Conservation (phyloP, 2,888 invertebrate genomes). For the Himalopsyche anomala region DNA sequence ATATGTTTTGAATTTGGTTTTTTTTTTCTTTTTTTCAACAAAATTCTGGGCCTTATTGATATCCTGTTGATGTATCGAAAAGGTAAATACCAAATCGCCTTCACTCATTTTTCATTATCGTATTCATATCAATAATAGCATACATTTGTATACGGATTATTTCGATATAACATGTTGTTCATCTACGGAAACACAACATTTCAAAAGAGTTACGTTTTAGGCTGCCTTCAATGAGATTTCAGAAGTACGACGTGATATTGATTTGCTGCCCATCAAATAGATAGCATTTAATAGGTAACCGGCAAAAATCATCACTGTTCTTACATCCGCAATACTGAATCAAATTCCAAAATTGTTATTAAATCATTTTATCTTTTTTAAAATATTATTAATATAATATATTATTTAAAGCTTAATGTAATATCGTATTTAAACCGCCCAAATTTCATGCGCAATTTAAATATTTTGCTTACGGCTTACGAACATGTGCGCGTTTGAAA, state of each 20-base stretch:
- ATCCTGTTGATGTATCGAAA: constrained; percentile 28
- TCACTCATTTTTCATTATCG: not conserved
- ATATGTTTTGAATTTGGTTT: not conserved
- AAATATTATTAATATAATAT: too few species aligned
- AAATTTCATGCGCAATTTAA: too few species aligned
- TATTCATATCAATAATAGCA: not conserved
- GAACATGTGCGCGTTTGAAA: too few species aligned
- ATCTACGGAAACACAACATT: not conserved
- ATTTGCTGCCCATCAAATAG: not conserved
- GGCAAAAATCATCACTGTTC: not conserved
- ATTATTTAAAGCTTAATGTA: too few species aligned
- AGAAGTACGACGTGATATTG: not conserved
- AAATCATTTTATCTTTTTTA: too few species aligned
- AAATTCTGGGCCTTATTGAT: constrained; percentile 8
- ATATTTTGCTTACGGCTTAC: too few species aligned
- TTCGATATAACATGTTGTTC: not conserved
- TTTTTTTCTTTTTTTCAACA: not conserved
- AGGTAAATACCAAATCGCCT: constrained; percentile 19
- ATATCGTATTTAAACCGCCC: too few species aligned
- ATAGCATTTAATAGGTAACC: not conserved
- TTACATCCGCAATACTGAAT: not conserved
- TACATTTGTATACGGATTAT: not conserved
- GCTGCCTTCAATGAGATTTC: not conserved
- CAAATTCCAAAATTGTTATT: too few species aligned
- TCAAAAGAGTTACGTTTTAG: not conserved